Conservation (phyloP, 2,113 vertebrate genomes). For the Butastur rufipennis region DNA sequence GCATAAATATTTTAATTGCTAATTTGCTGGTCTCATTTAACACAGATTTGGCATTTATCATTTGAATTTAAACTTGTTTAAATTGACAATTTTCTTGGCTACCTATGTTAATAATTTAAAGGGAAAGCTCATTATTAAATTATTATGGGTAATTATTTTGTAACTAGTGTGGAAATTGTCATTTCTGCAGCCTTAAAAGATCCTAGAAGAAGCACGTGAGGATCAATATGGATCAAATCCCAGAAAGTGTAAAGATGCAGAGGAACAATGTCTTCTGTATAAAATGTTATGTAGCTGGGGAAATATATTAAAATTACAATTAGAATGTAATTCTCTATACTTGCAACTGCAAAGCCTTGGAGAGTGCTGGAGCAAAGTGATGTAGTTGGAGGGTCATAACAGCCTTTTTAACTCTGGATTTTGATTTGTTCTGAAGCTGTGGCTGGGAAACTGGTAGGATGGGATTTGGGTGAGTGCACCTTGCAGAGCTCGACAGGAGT, state of each 20-base stretch:
- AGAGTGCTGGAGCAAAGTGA: neutral
- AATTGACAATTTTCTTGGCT: slow-evolving; percentile 60
- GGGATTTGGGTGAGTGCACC: neutral
- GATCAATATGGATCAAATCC: neutral
- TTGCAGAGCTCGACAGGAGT: neutral
- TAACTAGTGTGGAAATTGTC: slow-evolving; percentile 3
- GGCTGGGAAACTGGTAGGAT: neutral
- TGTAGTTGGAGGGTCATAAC: neutral
- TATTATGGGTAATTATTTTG: slow-evolving; percentile 59
- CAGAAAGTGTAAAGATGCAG: neutral
- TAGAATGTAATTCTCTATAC: neutral
- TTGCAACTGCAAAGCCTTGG: neutral
- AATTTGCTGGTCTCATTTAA: slow-evolving; percentile 68
- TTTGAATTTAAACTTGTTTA: slow-evolving; percentile 52
- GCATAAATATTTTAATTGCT: slow-evolving; percentile 70
- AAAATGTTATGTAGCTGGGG: neutral
- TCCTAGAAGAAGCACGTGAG: neutral
- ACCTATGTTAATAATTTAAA: slow-evolving; percentile 66
- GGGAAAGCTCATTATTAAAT: slow-evolving; percentile 55
- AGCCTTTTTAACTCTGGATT: neutral
- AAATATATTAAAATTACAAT: neutral
- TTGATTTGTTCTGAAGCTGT: neutral
- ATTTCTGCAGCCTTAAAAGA: slow-evolving; percentile 18
- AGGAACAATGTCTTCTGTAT: neutral
- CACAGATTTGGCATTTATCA: slow-evolving; percentile 43